Conservation (phyloP, 2,113 vertebrate species). For the Platichthys flesus region DNA sequence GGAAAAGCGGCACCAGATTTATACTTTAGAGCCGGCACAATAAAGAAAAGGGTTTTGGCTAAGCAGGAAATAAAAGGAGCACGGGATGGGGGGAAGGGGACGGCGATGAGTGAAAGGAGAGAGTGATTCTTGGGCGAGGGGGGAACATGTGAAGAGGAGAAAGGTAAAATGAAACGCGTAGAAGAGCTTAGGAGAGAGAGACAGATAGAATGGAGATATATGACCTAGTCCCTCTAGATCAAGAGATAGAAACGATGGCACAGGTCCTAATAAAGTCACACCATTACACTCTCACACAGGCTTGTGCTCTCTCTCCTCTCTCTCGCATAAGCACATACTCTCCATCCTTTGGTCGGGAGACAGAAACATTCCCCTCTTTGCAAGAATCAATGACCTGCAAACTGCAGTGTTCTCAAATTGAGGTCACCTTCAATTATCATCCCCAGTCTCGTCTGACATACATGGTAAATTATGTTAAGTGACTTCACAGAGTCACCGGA, state of each 20-base stretch:
- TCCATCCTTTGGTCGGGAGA: slow-evolving; percentile 39
- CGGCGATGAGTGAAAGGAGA: slow-evolving; percentile 8
- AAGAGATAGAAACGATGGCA: slow-evolving; percentile 37
- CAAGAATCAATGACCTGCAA: slow-evolving; percentile 49
- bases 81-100: background rate
- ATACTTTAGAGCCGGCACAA: slow-evolving; percentile 28
- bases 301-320: background rate
- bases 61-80: slow-evolving; percentile 16
- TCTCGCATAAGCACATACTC: slow-evolving; percentile 23
- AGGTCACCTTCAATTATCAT: slow-evolving; percentile 72
- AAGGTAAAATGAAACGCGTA: slow-evolving; percentile 34
- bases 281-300: slow-evolving; percentile 29
- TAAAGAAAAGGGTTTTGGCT: slow-evolving; percentile 33
- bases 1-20: slow-evolving; percentile 43
- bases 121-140: background rate
- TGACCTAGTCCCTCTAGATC: slow-evolving; percentile 38
- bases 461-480: slow-evolving; percentile 65
- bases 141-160: slow-evolving; percentile 5
- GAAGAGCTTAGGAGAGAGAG: background rate
- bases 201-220: slow-evolving; percentile 20
- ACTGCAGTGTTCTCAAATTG: slow-evolving; percentile 64
- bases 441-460: slow-evolving; percentile 40
- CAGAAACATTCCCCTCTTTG: slow-evolving; percentile 33
- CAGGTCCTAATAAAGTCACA: slow-evolving; percentile 47
- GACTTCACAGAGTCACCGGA: slow-evolving; percentile 48